Evolutionary conservation across 2,797 vertebrate genomes (phyloP).

Genomic region (Enteromius mattozi): DNA sequence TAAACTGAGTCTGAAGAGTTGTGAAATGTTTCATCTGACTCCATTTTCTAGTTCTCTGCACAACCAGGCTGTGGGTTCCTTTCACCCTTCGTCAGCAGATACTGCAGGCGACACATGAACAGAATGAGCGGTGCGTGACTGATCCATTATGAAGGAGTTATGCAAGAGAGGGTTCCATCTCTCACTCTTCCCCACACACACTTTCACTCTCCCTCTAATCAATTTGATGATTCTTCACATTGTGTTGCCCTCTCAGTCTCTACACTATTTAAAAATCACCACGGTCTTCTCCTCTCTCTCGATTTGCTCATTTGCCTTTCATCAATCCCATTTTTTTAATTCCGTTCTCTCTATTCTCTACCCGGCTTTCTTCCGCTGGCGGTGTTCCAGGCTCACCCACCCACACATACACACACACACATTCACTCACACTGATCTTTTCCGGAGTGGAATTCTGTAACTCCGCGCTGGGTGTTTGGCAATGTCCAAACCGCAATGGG

Average conservation of each 20-base stretch:
- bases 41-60: slow-evolving; percentile 37
- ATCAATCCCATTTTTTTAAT: background rate
- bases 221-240: background rate
- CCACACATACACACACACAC: slow-evolving; percentile 27
- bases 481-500: slow-evolving; percentile 45
- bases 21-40: slow-evolving; percentile 30
- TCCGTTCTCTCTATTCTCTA: slow-evolving; percentile 15
- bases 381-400: slow-evolving; percentile 39
- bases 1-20: background rate
- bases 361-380: slow-evolving; percentile 52
- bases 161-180: slow-evolving; percentile 36
- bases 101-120: slow-evolving; percentile 32
- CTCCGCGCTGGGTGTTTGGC: slow-evolving; percentile 20
- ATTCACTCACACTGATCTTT: slow-evolving; percentile 44
- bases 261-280: slow-evolving; percentile 5
- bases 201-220: background rate
- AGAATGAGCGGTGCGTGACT: slow-evolving; percentile 36
- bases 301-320: slow-evolving; percentile 32
- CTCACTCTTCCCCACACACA: slow-evolving; percentile 2
- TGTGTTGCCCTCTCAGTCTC: slow-evolving; percentile 12
- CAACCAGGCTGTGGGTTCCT: slow-evolving; percentile 10
- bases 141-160: slow-evolving; percentile 56
- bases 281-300: background rate
- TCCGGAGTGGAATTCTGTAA: slow-evolving; percentile 52
- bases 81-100: slow-evolving; percentile 34